Evolutionary conservation across 2,113 vertebrate genomes (phyloP).

Genomic region (Sakesphorus luctuosus): DNA sequence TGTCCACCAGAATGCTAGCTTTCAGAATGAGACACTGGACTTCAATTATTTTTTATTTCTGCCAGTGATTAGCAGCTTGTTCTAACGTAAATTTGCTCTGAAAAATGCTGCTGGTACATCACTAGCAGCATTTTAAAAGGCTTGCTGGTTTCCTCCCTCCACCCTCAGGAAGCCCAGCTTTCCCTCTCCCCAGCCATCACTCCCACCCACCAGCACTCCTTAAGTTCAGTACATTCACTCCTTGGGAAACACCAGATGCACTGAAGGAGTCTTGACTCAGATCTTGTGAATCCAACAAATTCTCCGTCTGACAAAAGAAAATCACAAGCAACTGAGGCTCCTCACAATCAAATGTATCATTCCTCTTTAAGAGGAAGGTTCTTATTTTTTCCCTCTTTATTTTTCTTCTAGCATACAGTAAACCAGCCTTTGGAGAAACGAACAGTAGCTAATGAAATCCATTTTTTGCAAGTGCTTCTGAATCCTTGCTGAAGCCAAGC

Average conservation of each 20-base stretch:
- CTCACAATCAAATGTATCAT: neutral
- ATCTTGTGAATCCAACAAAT: slow-evolving; percentile 34
- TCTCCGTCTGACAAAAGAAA: slow-evolving; percentile 20
- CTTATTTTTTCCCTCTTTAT: neutral
- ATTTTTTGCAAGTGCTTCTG: neutral
- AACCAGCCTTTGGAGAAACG: neutral
- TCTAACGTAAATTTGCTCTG: neutral
- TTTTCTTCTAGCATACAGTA: neutral
- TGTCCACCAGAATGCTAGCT: neutral
- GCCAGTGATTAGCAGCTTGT: neutral
- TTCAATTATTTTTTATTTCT: neutral
- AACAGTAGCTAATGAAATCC: neutral
- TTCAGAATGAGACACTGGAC: neutral
- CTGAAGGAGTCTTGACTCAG: slow-evolving; percentile 60
- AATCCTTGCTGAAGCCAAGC: slow-evolving; percentile 22
- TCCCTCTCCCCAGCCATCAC: neutral
- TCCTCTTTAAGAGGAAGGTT: neutral
- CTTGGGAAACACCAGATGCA: slow-evolving; percentile 57
- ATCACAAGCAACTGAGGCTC: neutral
- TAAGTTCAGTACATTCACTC: slow-evolving; percentile 32
- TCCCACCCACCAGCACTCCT: slow-evolving; percentile 11
- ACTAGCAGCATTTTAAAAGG: neutral
- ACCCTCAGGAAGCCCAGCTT: neutral
- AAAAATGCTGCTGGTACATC: neutral
- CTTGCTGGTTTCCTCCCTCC: neutral